A percentile compares a stretch with the other conserved stretches of the same genome.
These are phyloP conservation scores for Diabrotica balteata DNA, from an alignment of 2,888 invertebrate species.

Conservation along the genomic window DNA sequence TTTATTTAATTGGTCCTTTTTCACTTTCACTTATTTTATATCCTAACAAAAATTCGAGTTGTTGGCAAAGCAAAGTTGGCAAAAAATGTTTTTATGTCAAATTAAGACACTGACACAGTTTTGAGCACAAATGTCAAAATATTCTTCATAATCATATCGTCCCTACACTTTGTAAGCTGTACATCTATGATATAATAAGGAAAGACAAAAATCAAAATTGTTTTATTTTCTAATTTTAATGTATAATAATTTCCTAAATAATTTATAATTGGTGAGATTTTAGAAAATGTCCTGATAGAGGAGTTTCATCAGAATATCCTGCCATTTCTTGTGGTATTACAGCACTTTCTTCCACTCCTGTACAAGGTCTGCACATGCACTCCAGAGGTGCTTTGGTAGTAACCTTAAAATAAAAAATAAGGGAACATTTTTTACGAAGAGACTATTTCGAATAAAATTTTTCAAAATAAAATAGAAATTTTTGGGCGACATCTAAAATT, in stretches of 20 bases:
- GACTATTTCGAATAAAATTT: conserved; percentile 13
- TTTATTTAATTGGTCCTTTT: conserved; percentile 32
- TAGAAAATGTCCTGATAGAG: conserved; percentile 80
- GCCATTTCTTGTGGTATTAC: conserved; percentile 91
- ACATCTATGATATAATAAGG: too few relatives aligned
- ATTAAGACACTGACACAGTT: not conserved
- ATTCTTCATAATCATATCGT: not conserved
- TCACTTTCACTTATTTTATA: conserved; percentile 30
- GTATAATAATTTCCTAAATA: too few relatives aligned
- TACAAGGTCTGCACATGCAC: conserved; percentile 94
- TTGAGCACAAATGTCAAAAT: not conserved
- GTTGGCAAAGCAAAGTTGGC: conserved; percentile 23
- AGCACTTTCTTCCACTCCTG: conserved; percentile 85
- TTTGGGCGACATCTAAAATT: too few relatives aligned
- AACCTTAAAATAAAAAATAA: conserved; percentile 65
- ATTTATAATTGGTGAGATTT: conserved; percentile 68
- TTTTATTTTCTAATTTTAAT: too few relatives aligned
- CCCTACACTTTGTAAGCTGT: not conserved
- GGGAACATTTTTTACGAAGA: not conserved
- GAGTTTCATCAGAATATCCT: conserved; percentile 83
- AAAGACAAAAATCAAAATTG: too few relatives aligned
- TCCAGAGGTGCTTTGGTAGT: conserved; percentile 91
- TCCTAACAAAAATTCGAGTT: conserved; percentile 12
- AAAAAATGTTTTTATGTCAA: conserved; percentile 18
- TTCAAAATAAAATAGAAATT: not conserved